phyloP scores from a whole-genome alignment of 2,113 vertebrate genomes.

The Benitochromis conjunctus region DNA sequence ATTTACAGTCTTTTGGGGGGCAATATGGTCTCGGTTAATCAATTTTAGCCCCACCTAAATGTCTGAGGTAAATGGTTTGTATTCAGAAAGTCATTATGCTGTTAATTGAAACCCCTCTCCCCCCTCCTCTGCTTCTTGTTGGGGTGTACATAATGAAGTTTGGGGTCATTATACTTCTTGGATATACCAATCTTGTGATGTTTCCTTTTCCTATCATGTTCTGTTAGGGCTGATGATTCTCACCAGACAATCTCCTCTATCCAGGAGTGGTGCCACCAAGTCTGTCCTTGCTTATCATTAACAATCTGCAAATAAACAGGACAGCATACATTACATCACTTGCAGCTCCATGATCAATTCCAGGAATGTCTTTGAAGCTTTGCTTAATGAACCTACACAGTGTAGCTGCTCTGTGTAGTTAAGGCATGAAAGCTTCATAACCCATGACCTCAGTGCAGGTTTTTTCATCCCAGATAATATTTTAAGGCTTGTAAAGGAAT shows the following conservation, averaged over 20 bases:
- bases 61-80: slow-evolving; percentile 20
- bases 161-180: slow-evolving; percentile 50
- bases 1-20: slow-evolving; percentile 14
- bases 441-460: slow-evolving; percentile 34
- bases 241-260: slow-evolving; percentile 58
- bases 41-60: slow-evolving; percentile 24
- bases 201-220: slow-evolving; percentile 64
- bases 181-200: slow-evolving; percentile 59
- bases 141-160: slow-evolving; percentile 52
- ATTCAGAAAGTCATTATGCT: slow-evolving; percentile 63
- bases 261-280: slow-evolving; percentile 69
- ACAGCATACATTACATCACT: slow-evolving; percentile 75
- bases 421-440: slow-evolving; percentile 18
- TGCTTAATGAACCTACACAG: slow-evolving; percentile 67
- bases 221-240: slow-evolving; percentile 63
- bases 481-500: background rate
- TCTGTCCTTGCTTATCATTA: slow-evolving; percentile 75
- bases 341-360: slow-evolving; percentile 72
- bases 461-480: slow-evolving; percentile 20
- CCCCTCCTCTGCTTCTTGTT: background rate
- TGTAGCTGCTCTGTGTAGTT: slow-evolving; percentile 36
- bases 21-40: slow-evolving; percentile 1
- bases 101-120: slow-evolving; percentile 38
- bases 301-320: slow-evolving; percentile 77
- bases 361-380: slow-evolving; percentile 73